Percentiles rank a stretch among this genome's conserved stretches.
These are phyloP conservation scores for Verasper variegatus DNA, from an alignment of 2,113 vertebrate species.

Conservation along the genomic window DNA sequence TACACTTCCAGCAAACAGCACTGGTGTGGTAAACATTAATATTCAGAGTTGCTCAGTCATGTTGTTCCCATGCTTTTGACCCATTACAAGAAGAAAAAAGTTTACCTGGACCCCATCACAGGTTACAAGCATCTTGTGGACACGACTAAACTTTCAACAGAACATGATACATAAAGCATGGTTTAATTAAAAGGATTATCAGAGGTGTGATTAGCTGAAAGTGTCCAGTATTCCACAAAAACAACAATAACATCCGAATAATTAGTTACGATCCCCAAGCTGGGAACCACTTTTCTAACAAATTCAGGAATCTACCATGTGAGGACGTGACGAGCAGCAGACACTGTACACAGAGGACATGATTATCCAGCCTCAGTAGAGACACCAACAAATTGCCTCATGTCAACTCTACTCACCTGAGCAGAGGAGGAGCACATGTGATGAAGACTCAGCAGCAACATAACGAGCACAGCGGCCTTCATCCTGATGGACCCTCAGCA, in stretches of 20 bases:
- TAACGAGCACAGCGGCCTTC: constrained; percentile 11
- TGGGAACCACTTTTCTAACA: neutral
- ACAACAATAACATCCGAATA: too few relatives aligned
- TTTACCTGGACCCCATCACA: too few relatives aligned
- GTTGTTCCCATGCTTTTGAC: too few relatives aligned
- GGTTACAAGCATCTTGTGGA: neutral
- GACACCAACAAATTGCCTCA: neutral
- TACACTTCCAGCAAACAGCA: too few relatives aligned
- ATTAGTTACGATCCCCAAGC: neutral
- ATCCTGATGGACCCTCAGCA: constrained; percentile 28
- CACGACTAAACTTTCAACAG: neutral
- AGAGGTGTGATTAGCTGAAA: neutral
- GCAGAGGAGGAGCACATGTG: constrained; percentile 27
- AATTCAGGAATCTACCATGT: neutral
- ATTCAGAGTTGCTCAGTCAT: too few relatives aligned
- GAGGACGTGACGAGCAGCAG: too few relatives aligned
- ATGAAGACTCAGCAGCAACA: constrained; percentile 51
- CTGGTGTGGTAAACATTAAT: too few relatives aligned
- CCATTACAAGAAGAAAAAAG: too few relatives aligned
- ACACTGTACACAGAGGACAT: too few relatives aligned
- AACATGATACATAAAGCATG: too few relatives aligned
- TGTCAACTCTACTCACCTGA: constrained; percentile 63
- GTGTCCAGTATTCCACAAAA: neutral
- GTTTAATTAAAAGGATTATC: neutral
- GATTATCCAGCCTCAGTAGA: neutral